phyloP scores from a whole-genome alignment of 1,140 invertebrate species.

The Psix sp. region DNA sequence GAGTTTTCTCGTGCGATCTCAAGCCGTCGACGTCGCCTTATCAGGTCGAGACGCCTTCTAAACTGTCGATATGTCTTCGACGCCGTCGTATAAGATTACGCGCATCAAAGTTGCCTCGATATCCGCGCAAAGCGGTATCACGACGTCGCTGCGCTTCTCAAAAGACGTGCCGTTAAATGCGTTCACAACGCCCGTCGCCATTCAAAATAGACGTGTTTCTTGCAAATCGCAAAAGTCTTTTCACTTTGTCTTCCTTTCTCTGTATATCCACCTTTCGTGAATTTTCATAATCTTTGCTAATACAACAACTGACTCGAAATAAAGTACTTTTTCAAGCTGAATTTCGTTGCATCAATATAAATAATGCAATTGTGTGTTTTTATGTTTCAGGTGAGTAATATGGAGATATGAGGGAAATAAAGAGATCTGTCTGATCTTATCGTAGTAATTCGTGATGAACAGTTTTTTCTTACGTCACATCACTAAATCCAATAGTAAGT shows the following conservation, averaged over 20 bases:
- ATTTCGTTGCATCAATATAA: too few species aligned
- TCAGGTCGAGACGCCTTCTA: constrained; percentile 54
- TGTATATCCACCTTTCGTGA: neutral
- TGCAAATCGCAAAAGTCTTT: constrained; percentile 19
- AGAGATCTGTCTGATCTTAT: too few species aligned
- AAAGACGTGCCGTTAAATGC: constrained; percentile 30
- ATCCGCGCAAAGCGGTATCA: constrained; percentile 23
- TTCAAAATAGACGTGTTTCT: constrained; percentile 42
- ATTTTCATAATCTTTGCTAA: constrained; percentile 49
- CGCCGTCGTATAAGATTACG: constrained; percentile 46
- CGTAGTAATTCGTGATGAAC: too few species aligned
- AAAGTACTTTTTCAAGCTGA: too few species aligned
- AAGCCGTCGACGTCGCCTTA: constrained; percentile 32
- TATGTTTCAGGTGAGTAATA: constrained; percentile 44
- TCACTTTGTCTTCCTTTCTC: constrained; percentile 4
- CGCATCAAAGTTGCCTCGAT: constrained; percentile 49
- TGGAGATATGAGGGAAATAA: too few species aligned
- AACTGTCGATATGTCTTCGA: constrained; percentile 55
- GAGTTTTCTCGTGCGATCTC: constrained; percentile 55
- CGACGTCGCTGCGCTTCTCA: constrained; percentile 11
- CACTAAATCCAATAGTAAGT: too few species aligned
- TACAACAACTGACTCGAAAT: too few species aligned
- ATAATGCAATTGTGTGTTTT: constrained; percentile 17
- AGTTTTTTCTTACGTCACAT: too few species aligned
- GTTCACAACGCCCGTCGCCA: constrained; percentile 25